Conservation (phyloP, 2,113 vertebrate genomes). For the Xyrauchen texanus region DNA sequence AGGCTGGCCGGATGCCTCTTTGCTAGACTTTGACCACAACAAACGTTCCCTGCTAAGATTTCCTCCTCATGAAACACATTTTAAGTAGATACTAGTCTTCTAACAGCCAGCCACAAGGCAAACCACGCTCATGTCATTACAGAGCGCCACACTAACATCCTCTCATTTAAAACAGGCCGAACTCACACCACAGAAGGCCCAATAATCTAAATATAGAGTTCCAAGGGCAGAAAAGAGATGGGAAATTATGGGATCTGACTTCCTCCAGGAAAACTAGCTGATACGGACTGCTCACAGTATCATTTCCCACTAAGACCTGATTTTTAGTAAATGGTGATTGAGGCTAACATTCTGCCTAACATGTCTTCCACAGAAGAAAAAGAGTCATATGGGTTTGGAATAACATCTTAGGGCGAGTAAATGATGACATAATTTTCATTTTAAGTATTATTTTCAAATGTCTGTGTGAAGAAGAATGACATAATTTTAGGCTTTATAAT, state of each 20-base stretch:
- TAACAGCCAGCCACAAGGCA: slow-evolving; percentile 33
- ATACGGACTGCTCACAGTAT: neutral
- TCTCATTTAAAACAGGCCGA: slow-evolving; percentile 44
- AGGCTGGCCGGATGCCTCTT: slow-evolving; percentile 9
- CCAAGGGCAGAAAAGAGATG: slow-evolving; percentile 21
- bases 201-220: slow-evolving; percentile 34
- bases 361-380: no score
- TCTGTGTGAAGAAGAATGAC: no score
- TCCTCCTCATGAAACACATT: neutral
- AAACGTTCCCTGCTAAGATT: slow-evolving; percentile 25
- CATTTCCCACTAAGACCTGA: neutral
- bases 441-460: no score
- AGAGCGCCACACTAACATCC: slow-evolving; percentile 40
- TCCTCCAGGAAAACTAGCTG: slow-evolving; percentile 16
- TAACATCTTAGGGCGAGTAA: no score
- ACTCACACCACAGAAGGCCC: slow-evolving; percentile 37
- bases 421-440: no score
- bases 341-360: no score
- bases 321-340: no score
- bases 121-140: slow-evolving; percentile 44
- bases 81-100: slow-evolving; percentile 29
- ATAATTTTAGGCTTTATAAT: no score
- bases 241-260: slow-evolving; percentile 36
- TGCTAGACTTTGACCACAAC: slow-evolving; percentile 31
- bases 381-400: no score